Evolutionary conservation across 2,797 vertebrate species (phyloP).

Genomic region (Rhinophrynus dorsalis): DNA sequence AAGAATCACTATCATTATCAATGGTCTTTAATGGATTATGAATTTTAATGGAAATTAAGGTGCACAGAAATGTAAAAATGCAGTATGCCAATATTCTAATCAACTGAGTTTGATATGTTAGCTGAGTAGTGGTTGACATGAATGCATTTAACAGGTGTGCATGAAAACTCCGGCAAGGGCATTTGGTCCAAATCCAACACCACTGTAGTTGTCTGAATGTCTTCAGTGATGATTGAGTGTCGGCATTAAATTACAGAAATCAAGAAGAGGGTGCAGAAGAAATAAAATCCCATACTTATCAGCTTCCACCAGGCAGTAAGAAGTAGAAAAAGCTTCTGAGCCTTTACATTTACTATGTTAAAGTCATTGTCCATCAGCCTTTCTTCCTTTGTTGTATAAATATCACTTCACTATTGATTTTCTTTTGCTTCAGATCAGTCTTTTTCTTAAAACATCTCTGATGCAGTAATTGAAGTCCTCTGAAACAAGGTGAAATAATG

Average conservation of each 20-base stretch:
- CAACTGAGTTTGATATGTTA: conserved; percentile 54
- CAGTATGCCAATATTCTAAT: neutral
- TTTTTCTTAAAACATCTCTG: conserved; percentile 15
- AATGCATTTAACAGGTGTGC: conserved; percentile 70
- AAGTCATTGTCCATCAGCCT: neutral
- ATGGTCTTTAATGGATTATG: no score
- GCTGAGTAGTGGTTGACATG: conserved; percentile 57
- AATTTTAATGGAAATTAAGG: no score
- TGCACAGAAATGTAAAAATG: conserved; percentile 11
- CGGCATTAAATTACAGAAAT: conserved; percentile 56
- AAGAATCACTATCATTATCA: no score
- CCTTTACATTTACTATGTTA: neutral
- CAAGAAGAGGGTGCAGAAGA: conserved; percentile 40
- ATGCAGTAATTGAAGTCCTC: conserved; percentile 35
- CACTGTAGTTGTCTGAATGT: conserved; percentile 59
- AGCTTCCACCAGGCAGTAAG: conserved; percentile 43
- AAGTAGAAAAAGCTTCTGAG: conserved; percentile 54
- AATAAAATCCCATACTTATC: conserved; percentile 51
- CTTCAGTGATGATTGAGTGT: conserved; percentile 59
- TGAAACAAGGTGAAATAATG: conserved; percentile 48
- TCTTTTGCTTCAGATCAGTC: conserved; percentile 7
- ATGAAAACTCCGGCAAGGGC: conserved; percentile 58
- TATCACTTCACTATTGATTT: neutral
- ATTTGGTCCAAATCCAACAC: conserved; percentile 57
- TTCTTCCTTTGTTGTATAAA: conserved; percentile 1